Conservation (phyloP, 2,888 invertebrate genomes). For the Ennomos erosarius region DNA sequence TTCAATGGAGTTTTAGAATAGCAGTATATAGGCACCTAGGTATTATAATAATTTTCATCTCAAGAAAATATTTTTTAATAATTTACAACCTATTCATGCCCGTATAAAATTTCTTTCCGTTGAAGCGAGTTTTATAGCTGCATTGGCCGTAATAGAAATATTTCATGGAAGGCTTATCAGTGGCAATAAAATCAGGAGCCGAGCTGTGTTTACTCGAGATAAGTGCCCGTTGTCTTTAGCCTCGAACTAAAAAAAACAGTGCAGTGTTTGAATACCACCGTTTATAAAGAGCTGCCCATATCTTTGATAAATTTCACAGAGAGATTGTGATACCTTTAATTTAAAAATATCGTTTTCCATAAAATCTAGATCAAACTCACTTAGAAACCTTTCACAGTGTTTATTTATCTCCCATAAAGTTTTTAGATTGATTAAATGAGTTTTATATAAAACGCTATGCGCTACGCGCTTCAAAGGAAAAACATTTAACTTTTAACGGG, state of each 20-base stretch:
- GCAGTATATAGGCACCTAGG: too few relatives aligned
- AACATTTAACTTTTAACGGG: too few relatives aligned
- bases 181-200: slow-evolving; percentile 55
- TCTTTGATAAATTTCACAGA: slow-evolving; percentile 3
- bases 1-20: too few relatives aligned
- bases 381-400: too few relatives aligned
- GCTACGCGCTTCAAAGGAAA: too few relatives aligned
- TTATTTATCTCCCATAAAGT: too few relatives aligned
- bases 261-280: slow-evolving; percentile 48
- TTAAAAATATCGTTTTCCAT: not conserved
- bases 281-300: slow-evolving; percentile 15
- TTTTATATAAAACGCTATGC: too few relatives aligned
- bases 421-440: too few relatives aligned
- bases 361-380: too few relatives aligned
- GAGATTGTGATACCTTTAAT: not conserved
- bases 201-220: slow-evolving; percentile 52
- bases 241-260: slow-evolving; percentile 50
- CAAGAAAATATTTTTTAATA: too few relatives aligned
- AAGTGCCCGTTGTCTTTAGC: slow-evolving; percentile 46
- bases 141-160: slow-evolving; percentile 35
- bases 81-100: not conserved
- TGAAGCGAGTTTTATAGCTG: slow-evolving; percentile 14
- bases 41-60: too few relatives aligned
- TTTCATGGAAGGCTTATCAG: slow-evolving; percentile 55
- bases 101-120: slow-evolving; percentile 1